Base-by-base conservation (phyloP, 2,797 vertebrate genomes). In the Chrosomus eos region DNA sequence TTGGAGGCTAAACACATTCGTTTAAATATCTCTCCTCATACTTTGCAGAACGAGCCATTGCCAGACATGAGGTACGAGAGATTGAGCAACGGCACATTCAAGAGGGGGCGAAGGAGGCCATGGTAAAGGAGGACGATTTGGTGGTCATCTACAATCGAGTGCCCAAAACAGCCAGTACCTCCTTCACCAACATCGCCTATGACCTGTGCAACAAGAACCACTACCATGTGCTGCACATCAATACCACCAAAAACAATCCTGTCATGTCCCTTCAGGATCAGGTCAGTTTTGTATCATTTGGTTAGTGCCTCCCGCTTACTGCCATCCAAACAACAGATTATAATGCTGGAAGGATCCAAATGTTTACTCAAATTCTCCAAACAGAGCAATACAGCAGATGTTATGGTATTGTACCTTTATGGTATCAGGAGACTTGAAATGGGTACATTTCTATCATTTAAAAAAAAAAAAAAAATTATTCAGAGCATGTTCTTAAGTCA, bases 241-340 rank as follows among this genome's bases (percentile, higher is more conserved):
- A 99, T 93, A 99, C 98, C 92, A 98, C 96, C 94, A 99, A 98
- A 95, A 99, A 99, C 92, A 99, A 99, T 92, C 98, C 98, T 0
- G 97, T 99, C 91, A 99, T 99, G 98, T 99, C 98, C 87, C 93
- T 99, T 67, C 98, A 99, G 93, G 98, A 99, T 94, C 98, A 99
- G 96, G 98, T 99, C 92, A 91, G 93, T 73, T 43, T 73, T 78
- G 8, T 62, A 28, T 40, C 8, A 19, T 53, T 51, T 33, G 64
- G 33, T 60, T 26, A 31, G 45, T 66, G 60, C 58, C 23, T 78
- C 40, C n/a, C 5, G 10, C 26, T 60, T 4, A 43, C 19, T 14
- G 11, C 26, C 51, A 72, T 64, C 16, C 53, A 23, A 72, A 81
- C 53, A 72, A 36, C n/a, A 72, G 31, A 55, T 80, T 55, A 80